phyloP scores from a whole-genome alignment of 1,140 invertebrate species.

The Drosophila subpulchrella region DNA sequence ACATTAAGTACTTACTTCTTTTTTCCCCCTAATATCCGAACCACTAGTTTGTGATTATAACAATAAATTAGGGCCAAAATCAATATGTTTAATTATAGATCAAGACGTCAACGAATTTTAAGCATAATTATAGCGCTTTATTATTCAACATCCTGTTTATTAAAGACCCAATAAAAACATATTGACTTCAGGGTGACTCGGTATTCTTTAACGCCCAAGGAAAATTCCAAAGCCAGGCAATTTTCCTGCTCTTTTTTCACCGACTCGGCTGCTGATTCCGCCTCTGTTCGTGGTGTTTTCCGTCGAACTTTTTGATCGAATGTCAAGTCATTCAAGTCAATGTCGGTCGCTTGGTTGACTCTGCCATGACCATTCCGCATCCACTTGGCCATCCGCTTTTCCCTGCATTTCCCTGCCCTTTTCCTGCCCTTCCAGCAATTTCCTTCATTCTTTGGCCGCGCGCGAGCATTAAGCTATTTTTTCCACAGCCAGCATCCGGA shows the following conservation, averaged over 20 bases:
- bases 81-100: too few species aligned
- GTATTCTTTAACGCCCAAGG: conserved; percentile 11
- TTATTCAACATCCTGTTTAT: not conserved
- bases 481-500: conserved; percentile 33
- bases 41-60: too few species aligned
- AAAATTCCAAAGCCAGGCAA: not conserved
- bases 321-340: conserved; percentile 78
- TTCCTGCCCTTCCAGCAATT: conserved; percentile 9
- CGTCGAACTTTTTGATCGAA: conserved; percentile 76
- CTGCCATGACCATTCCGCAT: conserved; percentile 58
- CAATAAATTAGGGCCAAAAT: not conserved
- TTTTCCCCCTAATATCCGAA: too few species aligned
- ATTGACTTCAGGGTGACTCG: conserved; percentile 4
- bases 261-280: conserved; percentile 27
- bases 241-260: conserved; percentile 14
- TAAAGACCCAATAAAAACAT: not conserved
- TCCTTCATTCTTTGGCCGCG: conserved; percentile 17
- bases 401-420: not conserved
- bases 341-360: conserved; percentile 56
- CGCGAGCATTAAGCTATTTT: conserved; percentile 47
- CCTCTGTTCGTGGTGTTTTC: conserved; percentile 55
- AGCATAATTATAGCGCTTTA: too few species aligned
- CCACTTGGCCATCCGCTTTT: conserved; percentile 15
- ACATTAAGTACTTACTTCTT: too few species aligned
- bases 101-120: too few species aligned